Base-by-base conservation (phyloP, 2,888 invertebrate species). In the Tipula confusa region DNA sequence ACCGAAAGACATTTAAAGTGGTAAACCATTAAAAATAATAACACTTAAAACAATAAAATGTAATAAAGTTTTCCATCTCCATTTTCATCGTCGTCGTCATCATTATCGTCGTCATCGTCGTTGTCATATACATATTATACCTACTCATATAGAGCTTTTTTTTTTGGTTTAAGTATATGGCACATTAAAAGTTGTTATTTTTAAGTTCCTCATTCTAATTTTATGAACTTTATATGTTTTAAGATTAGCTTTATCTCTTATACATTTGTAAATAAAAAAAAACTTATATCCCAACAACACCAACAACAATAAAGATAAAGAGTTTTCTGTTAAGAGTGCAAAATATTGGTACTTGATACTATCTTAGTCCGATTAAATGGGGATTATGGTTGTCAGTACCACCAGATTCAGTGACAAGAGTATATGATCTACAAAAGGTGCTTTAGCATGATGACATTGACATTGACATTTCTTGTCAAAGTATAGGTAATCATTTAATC, bases 191-290 rank as follows among this genome's bases (percentile, higher is more conserved):
- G 64, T 64, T 64, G 64, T 64, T 24, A 64, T 64, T 64, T 64
- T 64, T 64, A 64, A 64, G 64, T 64, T 64, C 64, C 64, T 64
- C 64, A 64, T 64, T 64, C 64, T 64, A 64, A 64, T 64, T 64
- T 64, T 64, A 64, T 64, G 64, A 64, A 64, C 64, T 64, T 64
- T 64, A 64, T 64, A 64, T 64, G 64, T 24, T 64, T 64, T 64
- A 64, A 64, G 64, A 64, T 64, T 64, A 64, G 64, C 24, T 64
- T 64, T 64, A 64, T 64, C 64, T 64, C 64, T 64, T 64, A 24
- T 9, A 64, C 64, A 64, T 64, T 43, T 43, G 43, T 43, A 43
- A 43, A n/a, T n/a, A n/a, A 43, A n/a, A 43, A 43, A 2, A 43
- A 43, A 33, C 33, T 9, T 33, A 33, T 33, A 33, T 33, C 2